Conservation (phyloP, 1,140 invertebrate genomes). For the Drosophila murphyi region DNA sequence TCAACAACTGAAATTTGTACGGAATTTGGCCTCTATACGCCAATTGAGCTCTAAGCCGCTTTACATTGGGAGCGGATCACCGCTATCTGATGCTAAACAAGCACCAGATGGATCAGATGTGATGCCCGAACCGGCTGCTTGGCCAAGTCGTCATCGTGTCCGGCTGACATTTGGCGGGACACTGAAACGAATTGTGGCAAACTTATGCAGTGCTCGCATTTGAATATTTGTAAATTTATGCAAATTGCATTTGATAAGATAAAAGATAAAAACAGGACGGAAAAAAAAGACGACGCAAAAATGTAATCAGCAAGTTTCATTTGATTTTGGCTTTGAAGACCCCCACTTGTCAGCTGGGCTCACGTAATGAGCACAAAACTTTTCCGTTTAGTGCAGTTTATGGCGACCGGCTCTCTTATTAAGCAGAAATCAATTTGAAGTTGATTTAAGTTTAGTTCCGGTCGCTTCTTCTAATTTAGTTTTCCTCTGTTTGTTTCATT, state of each 20-base stretch:
- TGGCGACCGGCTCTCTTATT: conserved; percentile 42
- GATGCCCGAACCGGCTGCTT: conserved; percentile 1
- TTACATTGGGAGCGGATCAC: conserved; percentile 1
- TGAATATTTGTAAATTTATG: conserved; percentile 62
- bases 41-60: conserved; percentile 8
- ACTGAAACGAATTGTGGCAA: conserved; percentile 9
- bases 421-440: conserved; percentile 60
- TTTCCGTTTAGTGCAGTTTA: conserved; percentile 51
- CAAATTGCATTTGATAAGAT: conserved; percentile 53
- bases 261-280: conserved; percentile 30
- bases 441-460: conserved; percentile 33
- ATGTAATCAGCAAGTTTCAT: conserved; percentile 62
- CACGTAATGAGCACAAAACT: conserved; percentile 53
- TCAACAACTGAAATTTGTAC: too few species aligned
- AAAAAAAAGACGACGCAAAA: conserved; percentile 6
- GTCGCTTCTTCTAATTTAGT: conserved; percentile 42
- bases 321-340: conserved; percentile 7
- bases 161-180: background rate
- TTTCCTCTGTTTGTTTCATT: conserved; percentile 14
- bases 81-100: conserved; percentile 18
- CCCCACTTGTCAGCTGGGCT: conserved; percentile 37
- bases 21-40: too few species aligned
- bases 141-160: conserved; percentile 19
- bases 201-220: conserved; percentile 31
- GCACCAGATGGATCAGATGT: conserved; percentile 26